Conservation (phyloP, 2,888 invertebrate genomes). For the Caenorhabditis sp. region DNA sequence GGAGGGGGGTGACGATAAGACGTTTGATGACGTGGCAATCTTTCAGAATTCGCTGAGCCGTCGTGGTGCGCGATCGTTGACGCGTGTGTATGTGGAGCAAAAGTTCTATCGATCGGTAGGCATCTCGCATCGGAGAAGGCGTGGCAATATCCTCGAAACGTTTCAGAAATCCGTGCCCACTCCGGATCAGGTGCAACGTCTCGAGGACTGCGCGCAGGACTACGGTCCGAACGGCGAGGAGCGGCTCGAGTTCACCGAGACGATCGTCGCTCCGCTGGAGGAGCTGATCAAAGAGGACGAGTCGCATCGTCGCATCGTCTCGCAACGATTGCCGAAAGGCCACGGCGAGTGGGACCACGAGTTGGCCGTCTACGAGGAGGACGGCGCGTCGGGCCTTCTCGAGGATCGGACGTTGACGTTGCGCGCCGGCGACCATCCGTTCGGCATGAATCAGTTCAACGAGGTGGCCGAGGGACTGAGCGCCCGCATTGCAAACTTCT, state of each 20-base stretch:
- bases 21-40: slow-evolving; percentile 8
- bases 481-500: slow-evolving; percentile 34
- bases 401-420: slow-evolving; percentile 49
- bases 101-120: slow-evolving; percentile 56
- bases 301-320: slow-evolving; percentile 26
- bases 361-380: slow-evolving; percentile 39
- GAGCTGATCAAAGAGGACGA: slow-evolving; percentile 57
- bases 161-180: slow-evolving; percentile 44
- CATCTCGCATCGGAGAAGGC: too few species aligned
- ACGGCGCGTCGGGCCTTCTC: slow-evolving; percentile 28
- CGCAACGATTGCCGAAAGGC: slow-evolving; percentile 29
- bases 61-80: slow-evolving; percentile 59
- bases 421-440: slow-evolving; percentile 41
- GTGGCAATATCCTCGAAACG: not conserved
- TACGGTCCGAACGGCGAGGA: slow-evolving; percentile 44
- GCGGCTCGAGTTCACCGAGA: slow-evolving; percentile 58
- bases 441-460: slow-evolving; percentile 44
- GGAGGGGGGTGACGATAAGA: not conserved
- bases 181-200: slow-evolving; percentile 39
- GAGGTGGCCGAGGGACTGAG: slow-evolving; percentile 31
- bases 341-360: slow-evolving; percentile 50
- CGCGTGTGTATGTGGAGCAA: slow-evolving; percentile 61
- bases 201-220: slow-evolving; percentile 38
- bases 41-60: slow-evolving; percentile 27
- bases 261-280: slow-evolving; percentile 40